Evolutionary conservation across 1,140 invertebrate species (phyloP), one percentile per base, ranked within the genome.

Genomic region (Scaptomyza hsui): DNA sequence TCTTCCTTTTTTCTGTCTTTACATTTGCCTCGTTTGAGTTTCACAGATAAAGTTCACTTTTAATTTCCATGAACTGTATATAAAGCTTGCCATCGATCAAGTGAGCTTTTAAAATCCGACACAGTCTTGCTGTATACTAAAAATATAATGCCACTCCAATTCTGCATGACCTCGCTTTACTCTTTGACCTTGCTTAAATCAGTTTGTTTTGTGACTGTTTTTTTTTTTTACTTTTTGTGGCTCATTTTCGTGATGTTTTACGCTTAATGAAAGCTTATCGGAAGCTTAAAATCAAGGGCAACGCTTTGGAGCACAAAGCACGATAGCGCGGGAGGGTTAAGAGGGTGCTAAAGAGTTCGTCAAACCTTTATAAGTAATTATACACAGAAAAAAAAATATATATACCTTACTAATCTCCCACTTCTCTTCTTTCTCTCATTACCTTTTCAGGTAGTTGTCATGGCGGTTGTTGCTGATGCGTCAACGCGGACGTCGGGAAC

Each of bases 271-370:
- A 15, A 32, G 81, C 69, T 85, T 86, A 86, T 80, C 73, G 82
- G 69, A 75, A 85, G 73, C 63, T 64, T 65, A 7, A 56, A 76
- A 80, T 77, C 81, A 86, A 85, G 81, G 80, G 45, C 81, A 9
- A 29, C 47, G 48, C 45, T 56, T 62, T 42, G 51, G 15, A 73
- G 59, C 71, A 60, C 57, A n/a, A n/a, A n/a, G n/a, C n/a, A 60
- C 57, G 52, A 7, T n/a, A 18, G 12, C 18, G 49, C 37, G 13
- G 49, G 13, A 26, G 49, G 13, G 48, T 69, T 13, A 0, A 21
- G 42, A 24, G 21, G 19, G 32, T 24, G 35, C 44, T 39, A 26
- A 26, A 19, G 70, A 35, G 73, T 72, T 72, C 69, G 63, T 29
- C 49, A 62, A 69, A 55, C 49, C 13, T 62, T 53, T 39, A 21